These are phyloP conservation scores for Sclerurus mexicanus DNA, from an alignment of 2,113 vertebrate genomes.

Conservation along the genomic window DNA sequence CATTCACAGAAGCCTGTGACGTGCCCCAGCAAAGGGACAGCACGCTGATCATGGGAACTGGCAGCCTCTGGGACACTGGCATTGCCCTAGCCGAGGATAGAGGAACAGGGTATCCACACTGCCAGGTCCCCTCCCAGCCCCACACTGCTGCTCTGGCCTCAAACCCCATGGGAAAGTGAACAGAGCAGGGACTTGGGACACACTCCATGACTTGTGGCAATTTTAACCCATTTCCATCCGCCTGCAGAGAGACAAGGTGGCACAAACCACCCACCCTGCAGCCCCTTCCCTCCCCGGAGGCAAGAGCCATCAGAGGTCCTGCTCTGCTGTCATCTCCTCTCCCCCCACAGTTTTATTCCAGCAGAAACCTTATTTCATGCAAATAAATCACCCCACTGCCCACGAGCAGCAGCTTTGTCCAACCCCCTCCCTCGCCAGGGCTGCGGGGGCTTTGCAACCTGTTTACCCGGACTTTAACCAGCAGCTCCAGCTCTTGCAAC, in stretches of 20 bases:
- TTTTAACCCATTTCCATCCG: background rate
- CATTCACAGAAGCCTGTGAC: background rate
- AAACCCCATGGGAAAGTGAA: background rate
- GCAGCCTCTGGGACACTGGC: background rate
- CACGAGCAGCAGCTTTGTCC: background rate
- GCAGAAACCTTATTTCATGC: background rate
- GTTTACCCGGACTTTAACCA: constrained; percentile 57
- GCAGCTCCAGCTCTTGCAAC: constrained; percentile 39
- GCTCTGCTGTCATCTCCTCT: background rate
- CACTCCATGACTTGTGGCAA: background rate
- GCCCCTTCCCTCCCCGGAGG: background rate
- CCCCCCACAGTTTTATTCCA: background rate
- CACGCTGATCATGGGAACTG: rapidly evolving
- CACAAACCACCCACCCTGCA: background rate
- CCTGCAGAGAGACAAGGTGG: background rate
- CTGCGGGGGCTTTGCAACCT: background rate
- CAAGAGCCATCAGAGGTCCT: background rate
- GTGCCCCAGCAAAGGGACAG: background rate
- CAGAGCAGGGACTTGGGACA: background rate
- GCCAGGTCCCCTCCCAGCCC: background rate
- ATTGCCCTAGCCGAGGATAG: background rate
- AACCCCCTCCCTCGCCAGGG: background rate
- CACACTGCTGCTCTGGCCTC: background rate
- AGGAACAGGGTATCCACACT: background rate
- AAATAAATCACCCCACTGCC: background rate